These are phyloP conservation scores for Camponotus vicinus DNA, from an alignment of 1,140 invertebrate genomes.

Conservation along the genomic window DNA sequence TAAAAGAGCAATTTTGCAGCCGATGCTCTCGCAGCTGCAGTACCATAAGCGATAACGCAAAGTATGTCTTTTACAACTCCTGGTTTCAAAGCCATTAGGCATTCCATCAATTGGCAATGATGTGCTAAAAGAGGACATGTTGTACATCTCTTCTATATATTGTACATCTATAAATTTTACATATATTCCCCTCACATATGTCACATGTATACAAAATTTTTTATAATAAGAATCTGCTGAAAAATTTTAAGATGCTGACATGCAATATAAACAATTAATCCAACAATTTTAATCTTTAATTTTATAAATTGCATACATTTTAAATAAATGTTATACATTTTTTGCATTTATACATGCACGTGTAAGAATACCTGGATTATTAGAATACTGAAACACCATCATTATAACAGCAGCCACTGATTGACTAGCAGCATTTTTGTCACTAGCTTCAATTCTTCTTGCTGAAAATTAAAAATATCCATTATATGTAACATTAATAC, in stretches of 20 bases:
- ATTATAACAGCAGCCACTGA: constrained; percentile 98
- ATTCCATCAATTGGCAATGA: constrained; percentile 97
- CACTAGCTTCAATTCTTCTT: constrained; percentile 89
- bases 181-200: neutral
- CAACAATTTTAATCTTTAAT: constrained; percentile 14
- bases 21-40: constrained; percentile 94
- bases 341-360: neutral
- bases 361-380: constrained; percentile 91
- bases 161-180: neutral
- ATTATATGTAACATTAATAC: neutral
- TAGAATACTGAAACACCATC: constrained; percentile 98
- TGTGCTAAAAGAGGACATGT: constrained; percentile 88
- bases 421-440: constrained; percentile 95
- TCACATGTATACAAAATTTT: neutral
- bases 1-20: constrained; percentile 99
- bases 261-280: neutral
- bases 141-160: neutral
- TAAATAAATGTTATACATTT: neutral
- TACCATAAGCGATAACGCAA: constrained; percentile 98
- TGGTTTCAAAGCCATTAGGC: constrained; percentile 96
- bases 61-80: constrained; percentile 97
- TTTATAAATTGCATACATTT: neutral
- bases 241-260: neutral
- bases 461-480: constrained; percentile 82
- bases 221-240: neutral